Base-by-base conservation (phyloP, 53 echinoderm and acorn worm species). In the Echinarachnius parma region DNA sequence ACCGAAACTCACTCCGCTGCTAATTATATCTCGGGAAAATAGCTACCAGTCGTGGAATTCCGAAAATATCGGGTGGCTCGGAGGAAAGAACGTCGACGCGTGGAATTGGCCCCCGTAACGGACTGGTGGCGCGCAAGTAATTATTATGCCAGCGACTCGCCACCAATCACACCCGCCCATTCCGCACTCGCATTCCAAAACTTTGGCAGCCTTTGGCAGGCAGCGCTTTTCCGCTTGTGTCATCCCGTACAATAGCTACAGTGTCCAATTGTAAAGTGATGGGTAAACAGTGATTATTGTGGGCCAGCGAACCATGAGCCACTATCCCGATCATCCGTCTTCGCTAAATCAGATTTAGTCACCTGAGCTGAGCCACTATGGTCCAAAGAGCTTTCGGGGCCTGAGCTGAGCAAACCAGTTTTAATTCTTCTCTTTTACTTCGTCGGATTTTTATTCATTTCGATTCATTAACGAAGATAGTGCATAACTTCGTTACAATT, bases 11-110 rank as follows among this genome's bases (percentile, higher is more conserved):
- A 72, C 74, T 72, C 74, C 57, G 55, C 74, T 56, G 42, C 74
- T 72, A 72, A 72, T 72, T 72, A 72, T 72, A 72, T 72, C 74
- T 24, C 74, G 57, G n/a, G 36, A 72, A 72, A 72, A 72, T 72
- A 72, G 57, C 74, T 72, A 72, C 74, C 74, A 72, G 74, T 72
- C 74, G 57, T 72, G 74, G 57, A 72, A 72, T 72, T 72, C 74
- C 58, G 39, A 72, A 72, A 72, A 72, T 72, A 72, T 72, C 74
- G 57, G 74, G 42, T 72, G 74, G 55, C 74, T 72, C 3, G 74
- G 37, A 23, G 37, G 74, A 7, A 72, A 45, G 74, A 72, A 72
- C 28, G 42, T 4, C 56, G 74, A 42, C 74, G 74, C 57, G 74
- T 72, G 74, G 37, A 56, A 28, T 72, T 72, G 74, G 74, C 74